Percentiles rank a stretch among this genome's conserved stretches.
These are phyloP conservation scores for Pipistrellus nathusii DNA, from an alignment of 2,797 vertebrate genomes.

Conservation along the genomic window DNA sequence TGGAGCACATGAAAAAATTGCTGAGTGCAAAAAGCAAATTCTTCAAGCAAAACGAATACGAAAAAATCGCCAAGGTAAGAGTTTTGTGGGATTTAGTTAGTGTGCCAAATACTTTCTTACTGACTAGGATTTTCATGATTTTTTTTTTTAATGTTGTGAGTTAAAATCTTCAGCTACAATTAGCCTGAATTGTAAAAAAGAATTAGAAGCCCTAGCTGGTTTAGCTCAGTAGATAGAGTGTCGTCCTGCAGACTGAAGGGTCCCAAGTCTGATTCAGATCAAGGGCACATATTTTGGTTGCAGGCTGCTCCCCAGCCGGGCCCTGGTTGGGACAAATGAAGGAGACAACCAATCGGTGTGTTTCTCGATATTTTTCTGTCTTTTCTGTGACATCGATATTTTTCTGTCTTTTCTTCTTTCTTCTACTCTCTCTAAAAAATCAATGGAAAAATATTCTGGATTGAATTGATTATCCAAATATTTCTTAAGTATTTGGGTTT, in stretches of 20 bases:
- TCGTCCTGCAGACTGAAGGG: too few relatives aligned
- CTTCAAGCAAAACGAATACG: constrained; percentile 97
- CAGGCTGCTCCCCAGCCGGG: too few relatives aligned
- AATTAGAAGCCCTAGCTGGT: constrained; percentile 24
- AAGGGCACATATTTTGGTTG: too few relatives aligned
- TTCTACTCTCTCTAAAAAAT: too few relatives aligned
- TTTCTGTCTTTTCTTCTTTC: too few relatives aligned
- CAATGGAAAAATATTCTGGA: not conserved
- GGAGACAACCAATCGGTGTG: too few relatives aligned
- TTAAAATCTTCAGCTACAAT: constrained; percentile 35
- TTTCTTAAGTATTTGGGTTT: not conserved
- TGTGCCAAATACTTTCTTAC: constrained; percentile 51
- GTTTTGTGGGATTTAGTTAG: constrained; percentile 56
- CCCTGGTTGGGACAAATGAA: too few relatives aligned
- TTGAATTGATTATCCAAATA: constrained; percentile 36
- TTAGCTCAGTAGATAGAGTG: too few relatives aligned
- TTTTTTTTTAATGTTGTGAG: constrained; percentile 46
- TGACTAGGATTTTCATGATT: constrained; percentile 22
- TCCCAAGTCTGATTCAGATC: too few relatives aligned
- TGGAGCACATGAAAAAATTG: constrained; percentile 97
- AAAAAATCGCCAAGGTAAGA: constrained; percentile 98
- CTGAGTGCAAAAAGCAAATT: constrained; percentile 99
- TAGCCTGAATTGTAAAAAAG: constrained; percentile 55
- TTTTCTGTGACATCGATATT: too few relatives aligned
- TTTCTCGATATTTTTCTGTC: too few relatives aligned